Percentiles rank a stretch among this genome's conserved stretches.
These are phyloP conservation scores for Penaeus chinensis DNA, from an alignment of 1,140 invertebrate species.

Conservation along the genomic window DNA sequence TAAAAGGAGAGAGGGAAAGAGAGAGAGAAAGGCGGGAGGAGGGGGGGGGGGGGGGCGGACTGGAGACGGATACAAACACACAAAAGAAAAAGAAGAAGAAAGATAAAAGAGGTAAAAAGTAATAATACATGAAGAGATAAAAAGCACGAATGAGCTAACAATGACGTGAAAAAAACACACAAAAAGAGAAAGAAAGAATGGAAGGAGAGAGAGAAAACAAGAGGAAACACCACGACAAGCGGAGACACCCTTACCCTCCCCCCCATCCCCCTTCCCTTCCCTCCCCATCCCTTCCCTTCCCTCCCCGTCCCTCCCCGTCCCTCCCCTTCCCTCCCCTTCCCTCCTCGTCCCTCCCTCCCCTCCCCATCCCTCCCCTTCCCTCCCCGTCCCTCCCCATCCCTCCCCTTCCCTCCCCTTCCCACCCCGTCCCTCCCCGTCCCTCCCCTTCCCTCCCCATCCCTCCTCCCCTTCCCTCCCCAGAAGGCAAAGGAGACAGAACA, in stretches of 20 bases:
- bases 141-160: no score
- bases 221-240: not conserved
- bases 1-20: no score
- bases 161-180: no score
- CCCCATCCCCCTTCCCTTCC: conserved; percentile 5
- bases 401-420: conserved; percentile 22
- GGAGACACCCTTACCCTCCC: not conserved
- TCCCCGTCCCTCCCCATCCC: conserved; percentile 6
- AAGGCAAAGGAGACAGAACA: not conserved
- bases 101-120: no score
- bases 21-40: no score
- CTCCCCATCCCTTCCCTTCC: conserved; percentile 20
- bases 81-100: no score
- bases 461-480: not conserved
- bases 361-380: not conserved
- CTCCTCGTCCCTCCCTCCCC: not conserved
- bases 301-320: not conserved
- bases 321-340: not conserved
- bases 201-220: no score
- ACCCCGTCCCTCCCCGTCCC: conserved; percentile 18
- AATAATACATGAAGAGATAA: no score
- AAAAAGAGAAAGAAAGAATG: no score
- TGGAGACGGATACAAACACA: no score
- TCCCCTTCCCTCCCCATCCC: not conserved
- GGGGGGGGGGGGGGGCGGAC: no score